Conservation (phyloP, 2,888 invertebrate species). For the Eilema sororculum region DNA sequence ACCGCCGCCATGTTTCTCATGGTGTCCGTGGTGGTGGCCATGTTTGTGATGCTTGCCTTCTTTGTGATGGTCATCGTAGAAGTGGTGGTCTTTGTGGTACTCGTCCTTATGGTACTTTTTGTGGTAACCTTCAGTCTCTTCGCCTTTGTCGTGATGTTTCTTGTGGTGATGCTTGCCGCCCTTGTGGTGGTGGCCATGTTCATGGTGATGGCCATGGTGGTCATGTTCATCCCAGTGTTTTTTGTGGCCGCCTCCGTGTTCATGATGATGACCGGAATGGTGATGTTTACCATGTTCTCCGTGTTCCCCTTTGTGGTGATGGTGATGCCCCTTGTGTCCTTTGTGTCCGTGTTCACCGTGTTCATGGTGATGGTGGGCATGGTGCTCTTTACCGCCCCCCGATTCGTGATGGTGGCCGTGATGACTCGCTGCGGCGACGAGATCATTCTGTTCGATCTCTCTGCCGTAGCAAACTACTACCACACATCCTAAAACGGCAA, state of each 20-base stretch:
- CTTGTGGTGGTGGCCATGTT: conserved; percentile 92
- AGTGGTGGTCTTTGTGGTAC: conserved; percentile 94
- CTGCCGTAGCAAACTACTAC: conserved; percentile 71
- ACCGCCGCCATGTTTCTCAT: conserved; percentile 91
- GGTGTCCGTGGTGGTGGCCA: conserved; percentile 92
- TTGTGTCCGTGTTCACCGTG: conserved; percentile 93
- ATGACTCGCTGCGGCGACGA: conserved; percentile 83
- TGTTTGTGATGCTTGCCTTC: conserved; percentile 94
- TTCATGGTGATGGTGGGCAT: conserved; percentile 89
- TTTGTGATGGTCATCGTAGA: conserved; percentile 95
- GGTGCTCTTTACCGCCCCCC: conserved; percentile 90
- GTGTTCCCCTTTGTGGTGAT: conserved; percentile 92
- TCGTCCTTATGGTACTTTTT: conserved; percentile 95
- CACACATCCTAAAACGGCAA: conserved; percentile 74
- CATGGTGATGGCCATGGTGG: conserved; percentile 92
- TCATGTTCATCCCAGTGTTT: conserved; percentile 92
- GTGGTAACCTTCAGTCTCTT: conserved; percentile 94
- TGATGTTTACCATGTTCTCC: conserved; percentile 93
- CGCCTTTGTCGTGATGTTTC: conserved; percentile 94
- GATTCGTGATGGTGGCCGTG: conserved; percentile 87
- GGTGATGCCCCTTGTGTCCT: conserved; percentile 91
- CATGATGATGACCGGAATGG: conserved; percentile 91
- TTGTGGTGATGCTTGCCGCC: conserved; percentile 93
- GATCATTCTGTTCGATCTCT: conserved; percentile 75
- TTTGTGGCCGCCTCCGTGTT: conserved; percentile 93